Conservation (phyloP, 1,140 invertebrate species). For the Drosophila subpulchrella region DNA sequence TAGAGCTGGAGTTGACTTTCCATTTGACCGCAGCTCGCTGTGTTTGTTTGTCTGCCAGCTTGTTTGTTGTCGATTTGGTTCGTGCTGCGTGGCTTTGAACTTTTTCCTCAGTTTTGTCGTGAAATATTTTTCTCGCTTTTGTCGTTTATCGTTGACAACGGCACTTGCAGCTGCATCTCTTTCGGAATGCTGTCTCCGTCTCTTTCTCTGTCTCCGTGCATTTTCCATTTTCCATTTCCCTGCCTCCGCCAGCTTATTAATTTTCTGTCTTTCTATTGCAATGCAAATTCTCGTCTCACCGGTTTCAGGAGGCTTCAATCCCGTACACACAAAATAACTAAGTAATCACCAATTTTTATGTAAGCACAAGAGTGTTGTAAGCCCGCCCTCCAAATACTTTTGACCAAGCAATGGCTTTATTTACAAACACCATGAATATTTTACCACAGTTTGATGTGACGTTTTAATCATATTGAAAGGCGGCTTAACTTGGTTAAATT, state of each 20-base stretch:
- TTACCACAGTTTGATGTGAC: too few relatives aligned
- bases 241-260: constrained; percentile 29
- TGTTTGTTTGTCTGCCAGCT: constrained; percentile 45
- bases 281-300: constrained; percentile 65
- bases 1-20: constrained; percentile 64
- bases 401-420: not conserved
- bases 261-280: constrained; percentile 20
- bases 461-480: too few relatives aligned
- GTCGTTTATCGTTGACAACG: constrained; percentile 47
- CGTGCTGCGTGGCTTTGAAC: constrained; percentile 69
- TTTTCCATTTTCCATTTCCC: constrained; percentile 5
- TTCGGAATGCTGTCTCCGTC: constrained; percentile 5
- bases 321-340: not conserved
- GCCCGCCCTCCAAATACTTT: not conserved
- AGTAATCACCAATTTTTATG: not conserved
- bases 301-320: constrained; percentile 30
- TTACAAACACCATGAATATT: too few relatives aligned
- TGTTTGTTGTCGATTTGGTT: constrained; percentile 65
- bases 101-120: constrained; percentile 48
- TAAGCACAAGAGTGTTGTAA: too few relatives aligned
- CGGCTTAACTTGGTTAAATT: too few relatives aligned
- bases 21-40: constrained; percentile 75
- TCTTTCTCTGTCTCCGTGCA: not conserved
- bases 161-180: constrained; percentile 41
- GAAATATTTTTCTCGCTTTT: constrained; percentile 51